These are phyloP conservation scores for Tor tambroides DNA, from an alignment of 2,113 vertebrate genomes.

Conservation along the genomic window DNA sequence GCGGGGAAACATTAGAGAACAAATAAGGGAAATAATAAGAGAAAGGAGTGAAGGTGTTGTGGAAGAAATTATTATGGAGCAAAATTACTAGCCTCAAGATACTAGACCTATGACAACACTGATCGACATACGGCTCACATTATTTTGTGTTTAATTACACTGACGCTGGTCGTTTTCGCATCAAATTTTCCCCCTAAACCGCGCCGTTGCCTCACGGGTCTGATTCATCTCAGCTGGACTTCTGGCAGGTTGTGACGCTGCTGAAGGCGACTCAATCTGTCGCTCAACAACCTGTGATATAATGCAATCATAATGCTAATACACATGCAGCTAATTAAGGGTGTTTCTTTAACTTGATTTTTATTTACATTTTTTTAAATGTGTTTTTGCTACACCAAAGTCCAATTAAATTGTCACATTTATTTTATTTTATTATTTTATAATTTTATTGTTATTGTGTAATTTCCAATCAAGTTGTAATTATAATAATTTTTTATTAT, in stretches of 20 bases:
- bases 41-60: too few species aligned
- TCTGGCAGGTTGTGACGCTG: not conserved
- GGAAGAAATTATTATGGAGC: not conserved
- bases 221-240: not conserved
- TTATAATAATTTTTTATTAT: too few species aligned
- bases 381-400: too few species aligned
- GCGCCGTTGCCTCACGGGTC: not conserved
- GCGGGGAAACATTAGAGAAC: not conserved
- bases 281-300: not conserved
- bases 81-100: not conserved
- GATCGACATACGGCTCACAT: not conserved
- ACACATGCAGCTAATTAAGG: not conserved
- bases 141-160: slow-evolving; percentile 22
- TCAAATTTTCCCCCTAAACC: not conserved
- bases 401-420: too few species aligned
- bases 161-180: not conserved
- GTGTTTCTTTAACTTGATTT: not conserved
- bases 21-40: not conserved
- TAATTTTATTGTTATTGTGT: too few species aligned
- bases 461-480: too few species aligned
- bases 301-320: not conserved
- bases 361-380: too few species aligned
- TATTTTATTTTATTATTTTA: too few species aligned
- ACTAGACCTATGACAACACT: not conserved
- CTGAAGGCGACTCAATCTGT: slow-evolving; percentile 1